These are phyloP conservation scores for Cephus runcator DNA, from an alignment of 2,888 invertebrate species.

Conservation along the genomic window DNA sequence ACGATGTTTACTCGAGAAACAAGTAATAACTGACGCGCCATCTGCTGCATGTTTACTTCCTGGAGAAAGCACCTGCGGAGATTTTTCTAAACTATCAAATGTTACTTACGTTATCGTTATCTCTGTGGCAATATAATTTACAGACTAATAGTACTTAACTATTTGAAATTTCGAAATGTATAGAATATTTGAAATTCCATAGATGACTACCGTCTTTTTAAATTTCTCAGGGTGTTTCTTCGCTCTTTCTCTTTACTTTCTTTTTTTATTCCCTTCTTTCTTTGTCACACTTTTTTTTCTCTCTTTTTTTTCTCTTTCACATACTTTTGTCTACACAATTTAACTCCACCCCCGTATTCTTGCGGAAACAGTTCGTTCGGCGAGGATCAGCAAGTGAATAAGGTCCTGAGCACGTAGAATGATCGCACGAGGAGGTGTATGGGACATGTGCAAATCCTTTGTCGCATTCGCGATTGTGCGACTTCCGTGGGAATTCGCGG, in stretches of 20 bases:
- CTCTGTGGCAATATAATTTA: not conserved
- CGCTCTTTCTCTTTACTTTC: not conserved
- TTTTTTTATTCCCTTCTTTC: not conserved
- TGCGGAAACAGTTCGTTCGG: conserved; percentile 16
- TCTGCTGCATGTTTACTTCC: conserved; percentile 1
- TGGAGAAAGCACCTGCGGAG: not conserved
- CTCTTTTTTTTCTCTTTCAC: not conserved
- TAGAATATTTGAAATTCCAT: not conserved
- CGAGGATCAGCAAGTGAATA: conserved; percentile 17
- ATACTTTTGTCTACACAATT: not conserved
- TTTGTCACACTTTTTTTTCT: not conserved
- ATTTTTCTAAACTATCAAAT: not conserved
- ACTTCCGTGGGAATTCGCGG: conserved; percentile 64
- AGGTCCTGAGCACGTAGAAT: conserved; percentile 21
- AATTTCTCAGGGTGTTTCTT: not conserved
- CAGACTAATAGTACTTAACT: not conserved
- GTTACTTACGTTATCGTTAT: not conserved
- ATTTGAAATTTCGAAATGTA: not conserved
- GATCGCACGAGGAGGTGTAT: conserved; percentile 26
- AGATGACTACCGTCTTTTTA: not conserved
- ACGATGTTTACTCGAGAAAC: not conserved
- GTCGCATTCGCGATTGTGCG: conserved; percentile 54
- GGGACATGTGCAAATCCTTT: conserved; percentile 46
- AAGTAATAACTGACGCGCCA: not conserved
- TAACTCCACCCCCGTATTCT: conserved; percentile 15